phyloP scores from a whole-genome alignment of 2,888 invertebrate species.

The Tipula unca region DNA sequence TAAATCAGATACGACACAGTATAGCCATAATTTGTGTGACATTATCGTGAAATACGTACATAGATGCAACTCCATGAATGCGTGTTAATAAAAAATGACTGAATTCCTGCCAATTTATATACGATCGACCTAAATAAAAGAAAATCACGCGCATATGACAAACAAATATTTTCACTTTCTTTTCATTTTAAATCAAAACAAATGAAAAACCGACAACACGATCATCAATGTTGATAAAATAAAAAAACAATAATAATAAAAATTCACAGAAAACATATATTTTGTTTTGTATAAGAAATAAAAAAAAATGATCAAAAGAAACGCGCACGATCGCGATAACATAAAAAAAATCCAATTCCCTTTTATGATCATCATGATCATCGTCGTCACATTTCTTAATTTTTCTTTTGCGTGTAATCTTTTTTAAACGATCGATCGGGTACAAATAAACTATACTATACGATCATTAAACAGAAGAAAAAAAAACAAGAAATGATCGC shows the following conservation, averaged over 20 bases:
- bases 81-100: no score
- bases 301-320: slow-evolving; percentile 2
- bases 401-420: not conserved
- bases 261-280: not conserved
- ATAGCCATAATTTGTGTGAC: no score
- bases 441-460: not conserved
- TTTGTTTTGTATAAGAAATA: no score
- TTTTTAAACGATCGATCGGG: not conserved
- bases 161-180: not conserved
- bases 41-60: no score
- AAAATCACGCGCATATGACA: not conserved
- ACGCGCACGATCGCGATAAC: not conserved
- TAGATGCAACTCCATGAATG: no score
- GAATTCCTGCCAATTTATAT: no score
- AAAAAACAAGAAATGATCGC: not conserved
- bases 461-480: not conserved
- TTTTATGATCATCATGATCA: not conserved
- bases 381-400: not conserved
- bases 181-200: not conserved
- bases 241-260: not conserved
- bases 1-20: no score
- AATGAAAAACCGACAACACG: not conserved
- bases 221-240: not conserved
- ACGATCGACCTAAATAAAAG: not conserved
- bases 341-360: not conserved